Conservation (phyloP, 2,797 vertebrate genomes). For the Danio tinwini region DNA sequence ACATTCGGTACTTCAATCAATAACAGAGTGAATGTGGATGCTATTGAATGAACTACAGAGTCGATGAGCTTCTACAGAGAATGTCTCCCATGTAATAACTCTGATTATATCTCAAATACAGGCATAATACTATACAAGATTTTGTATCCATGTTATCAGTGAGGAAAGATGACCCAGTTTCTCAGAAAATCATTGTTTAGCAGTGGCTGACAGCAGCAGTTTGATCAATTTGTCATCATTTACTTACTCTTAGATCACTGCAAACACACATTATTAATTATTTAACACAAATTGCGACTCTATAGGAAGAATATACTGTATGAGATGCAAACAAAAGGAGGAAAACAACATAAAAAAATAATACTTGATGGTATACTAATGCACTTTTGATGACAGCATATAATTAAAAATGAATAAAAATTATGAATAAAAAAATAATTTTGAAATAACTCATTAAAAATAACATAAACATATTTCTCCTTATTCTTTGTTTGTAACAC, state of each 20-base stretch:
- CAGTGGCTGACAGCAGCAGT: not conserved
- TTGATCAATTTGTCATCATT: not conserved
- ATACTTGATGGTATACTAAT: too few species aligned
- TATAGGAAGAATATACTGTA: not conserved
- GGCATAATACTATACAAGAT: not conserved
- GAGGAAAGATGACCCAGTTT: not conserved
- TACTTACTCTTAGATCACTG: not conserved
- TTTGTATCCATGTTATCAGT: not conserved
- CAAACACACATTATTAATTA: not conserved
- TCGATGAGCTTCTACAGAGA: constrained; percentile 16
- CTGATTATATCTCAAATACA: constrained; percentile 7
- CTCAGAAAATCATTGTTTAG: not conserved
- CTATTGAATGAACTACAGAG: constrained; percentile 9
- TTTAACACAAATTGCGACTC: not conserved
- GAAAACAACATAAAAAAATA: too few species aligned
- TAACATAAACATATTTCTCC: too few species aligned
- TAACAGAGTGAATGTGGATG: constrained; percentile 42
- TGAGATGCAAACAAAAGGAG: too few species aligned
- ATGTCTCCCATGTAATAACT: not conserved
- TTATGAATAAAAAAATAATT: too few species aligned
- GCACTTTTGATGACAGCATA: too few species aligned
- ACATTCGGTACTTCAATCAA: constrained; percentile 45
- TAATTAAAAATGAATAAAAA: too few species aligned
- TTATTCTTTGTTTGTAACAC: too few species aligned
- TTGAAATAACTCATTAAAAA: too few species aligned